These are phyloP conservation scores for Melinopterus prodromus DNA, from an alignment of 2,888 invertebrate genomes.

Conservation along the genomic window DNA sequence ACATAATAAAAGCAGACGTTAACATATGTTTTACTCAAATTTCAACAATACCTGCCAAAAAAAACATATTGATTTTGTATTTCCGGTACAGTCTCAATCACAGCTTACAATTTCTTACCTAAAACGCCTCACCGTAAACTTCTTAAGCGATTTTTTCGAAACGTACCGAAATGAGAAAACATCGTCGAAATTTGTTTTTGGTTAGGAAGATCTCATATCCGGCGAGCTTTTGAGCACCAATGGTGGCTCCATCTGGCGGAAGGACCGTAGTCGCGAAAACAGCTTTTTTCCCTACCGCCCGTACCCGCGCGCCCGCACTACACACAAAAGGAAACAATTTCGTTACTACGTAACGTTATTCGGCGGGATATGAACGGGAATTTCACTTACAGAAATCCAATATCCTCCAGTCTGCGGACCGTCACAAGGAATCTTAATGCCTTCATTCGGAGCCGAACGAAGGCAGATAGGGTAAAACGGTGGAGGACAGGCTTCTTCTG, in stretches of 20 bases:
- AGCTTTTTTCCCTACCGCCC: slow-evolving; percentile 11
- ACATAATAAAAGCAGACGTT: too few relatives aligned
- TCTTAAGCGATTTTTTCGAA: background rate
- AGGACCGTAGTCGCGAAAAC: slow-evolving; percentile 4
- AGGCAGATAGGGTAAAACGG: background rate
- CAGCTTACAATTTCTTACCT: too few relatives aligned
- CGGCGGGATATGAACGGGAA: slow-evolving; percentile 32
- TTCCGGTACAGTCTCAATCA: too few relatives aligned
- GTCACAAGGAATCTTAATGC: background rate
- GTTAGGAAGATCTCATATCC: slow-evolving; percentile 4
- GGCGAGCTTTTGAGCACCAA: background rate
- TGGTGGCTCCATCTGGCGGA: background rate
- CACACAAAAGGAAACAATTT: slow-evolving; percentile 33
- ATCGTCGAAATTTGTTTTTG: background rate
- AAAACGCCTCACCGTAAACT: background rate
- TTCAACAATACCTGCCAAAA: too few relatives aligned
- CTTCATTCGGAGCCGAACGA: background rate
- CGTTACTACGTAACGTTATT: slow-evolving; percentile 33
- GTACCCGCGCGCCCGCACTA: background rate
- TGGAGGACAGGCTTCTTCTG: background rate
- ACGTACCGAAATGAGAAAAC: background rate
- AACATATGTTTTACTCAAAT: too few relatives aligned
- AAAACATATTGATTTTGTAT: too few relatives aligned
- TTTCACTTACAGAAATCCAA: slow-evolving; percentile 36
- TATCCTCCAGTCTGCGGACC: slow-evolving; percentile 24